These are phyloP conservation scores for Labia minor DNA, from an alignment of 2,888 invertebrate genomes.

Conservation along the genomic window DNA sequence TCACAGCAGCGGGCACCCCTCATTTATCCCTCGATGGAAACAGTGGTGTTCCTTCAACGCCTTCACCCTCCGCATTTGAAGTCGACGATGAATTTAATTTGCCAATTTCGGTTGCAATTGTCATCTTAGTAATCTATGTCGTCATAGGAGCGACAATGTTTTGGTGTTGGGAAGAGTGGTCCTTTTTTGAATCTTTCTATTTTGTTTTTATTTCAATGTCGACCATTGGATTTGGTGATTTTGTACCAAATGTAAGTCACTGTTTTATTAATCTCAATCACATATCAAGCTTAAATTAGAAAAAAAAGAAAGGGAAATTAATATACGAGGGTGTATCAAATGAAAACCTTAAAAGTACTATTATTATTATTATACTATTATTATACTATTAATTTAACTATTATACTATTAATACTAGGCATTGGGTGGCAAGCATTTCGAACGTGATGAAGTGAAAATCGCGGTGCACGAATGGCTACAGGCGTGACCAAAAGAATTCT, in stretches of 20 bases:
- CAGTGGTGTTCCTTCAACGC: constrained; percentile 57
- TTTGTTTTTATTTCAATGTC: constrained; percentile 96
- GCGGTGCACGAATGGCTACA: too few relatives aligned
- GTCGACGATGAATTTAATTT: constrained; percentile 91
- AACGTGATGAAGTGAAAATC: too few relatives aligned
- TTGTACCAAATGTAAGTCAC: constrained; percentile 59
- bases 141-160: constrained; percentile 75
- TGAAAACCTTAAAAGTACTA: too few relatives aligned
- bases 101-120: constrained; percentile 79
- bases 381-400: neutral
- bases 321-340: neutral
- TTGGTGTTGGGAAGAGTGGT: constrained; percentile 69
- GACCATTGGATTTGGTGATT: constrained; percentile 93
- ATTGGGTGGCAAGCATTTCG: too few relatives aligned
- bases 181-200: constrained; percentile 88
- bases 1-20: constrained; percentile 29
- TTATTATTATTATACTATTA: too few relatives aligned
- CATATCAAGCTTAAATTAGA: neutral
- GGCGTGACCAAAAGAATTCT: too few relatives aligned
- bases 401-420: constrained; percentile 24
- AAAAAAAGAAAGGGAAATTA: neutral
- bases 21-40: constrained; percentile 38
- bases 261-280: neutral
- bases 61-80: constrained; percentile 64
- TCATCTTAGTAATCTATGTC: constrained; percentile 74